Evolutionary conservation across 2,888 invertebrate genomes (phyloP), one percentile per base, ranked within the genome.

Genomic region (Cephus nigrinus): DNA sequence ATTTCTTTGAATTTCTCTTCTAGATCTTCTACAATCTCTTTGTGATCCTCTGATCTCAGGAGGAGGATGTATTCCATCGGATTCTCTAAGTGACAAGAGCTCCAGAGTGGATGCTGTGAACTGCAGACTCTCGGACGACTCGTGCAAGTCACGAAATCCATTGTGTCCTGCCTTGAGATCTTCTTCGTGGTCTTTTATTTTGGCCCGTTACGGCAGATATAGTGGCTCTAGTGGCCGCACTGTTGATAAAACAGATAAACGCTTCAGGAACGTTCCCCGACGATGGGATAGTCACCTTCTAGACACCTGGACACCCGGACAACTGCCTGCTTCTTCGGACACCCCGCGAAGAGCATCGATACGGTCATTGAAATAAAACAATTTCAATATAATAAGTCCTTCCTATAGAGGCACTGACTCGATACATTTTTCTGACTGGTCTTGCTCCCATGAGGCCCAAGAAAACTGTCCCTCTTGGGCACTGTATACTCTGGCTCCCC

Each of bases 171-270:
- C 55, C 55, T 55, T 55, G 55, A 55, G 55, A 55, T 55, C 55
- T 55, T 55, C 55, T 55, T 55, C 55, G 23, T 55, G 32, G 72
- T 30, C 73, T 74, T 32, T 76, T 73, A 78, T 78, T 78, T 76
- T 78, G 32, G 74, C 34, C 75, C 76, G 33, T 68, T 72, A 75
- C 81, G 80, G 74, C 78, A 78, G 78, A 77, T 55, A 55, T 75
- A 76, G 82, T 80, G 82, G 74, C 80, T 78, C 76, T 80, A 81
- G 82, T 82, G 80, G 83, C 76, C 76, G 69, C 81, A 82, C 81
- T 86, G 83, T 87, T 86, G 86, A 87, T 87, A 87, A 86, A 87
- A 87, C 83, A 84, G 85, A 87, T 87, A 87, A 87, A 86, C 82
- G 80, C 79, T 76, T 80, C 82, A 15, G 36, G 74, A 36, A 32